These are phyloP conservation scores for Cheirogaleus medius DNA, from an alignment of 2,113 vertebrate genomes.

Conservation along the genomic window DNA sequence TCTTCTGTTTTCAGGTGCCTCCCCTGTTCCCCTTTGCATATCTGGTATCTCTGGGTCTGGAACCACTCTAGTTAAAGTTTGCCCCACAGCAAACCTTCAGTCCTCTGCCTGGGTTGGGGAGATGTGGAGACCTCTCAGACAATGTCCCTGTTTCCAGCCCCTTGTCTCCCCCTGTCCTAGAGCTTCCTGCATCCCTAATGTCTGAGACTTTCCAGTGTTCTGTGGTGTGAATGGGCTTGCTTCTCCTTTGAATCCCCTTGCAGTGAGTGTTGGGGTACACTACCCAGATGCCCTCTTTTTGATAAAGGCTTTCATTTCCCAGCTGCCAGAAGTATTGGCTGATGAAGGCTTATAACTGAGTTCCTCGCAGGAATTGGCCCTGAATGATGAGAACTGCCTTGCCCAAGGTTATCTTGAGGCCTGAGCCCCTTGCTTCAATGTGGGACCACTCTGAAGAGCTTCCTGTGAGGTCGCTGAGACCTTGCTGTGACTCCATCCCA, in stretches of 20 bases:
- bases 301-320: neutral
- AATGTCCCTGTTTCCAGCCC: neutral
- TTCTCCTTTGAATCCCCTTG: neutral
- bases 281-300: neutral
- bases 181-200: neutral
- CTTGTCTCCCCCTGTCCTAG: neutral
- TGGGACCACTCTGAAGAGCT: neutral
- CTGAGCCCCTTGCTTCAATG: neutral
- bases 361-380: neutral
- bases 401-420: neutral
- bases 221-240: no score
- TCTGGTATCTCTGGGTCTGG: neutral
- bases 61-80: neutral
- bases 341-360: neutral
- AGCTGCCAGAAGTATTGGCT: neutral
- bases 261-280: neutral
- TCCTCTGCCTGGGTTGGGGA: neutral
- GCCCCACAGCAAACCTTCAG: neutral
- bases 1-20: neutral
- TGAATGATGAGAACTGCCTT: neutral
- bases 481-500: neutral
- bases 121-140: neutral
- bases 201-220: neutral
- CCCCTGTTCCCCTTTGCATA: neutral
- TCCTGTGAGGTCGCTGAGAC: neutral